Percentiles rank a stretch among this genome's conserved stretches.
Conservation (phyloP, 2,113 vertebrate genomes). For the Glaucomys volans region DNA sequence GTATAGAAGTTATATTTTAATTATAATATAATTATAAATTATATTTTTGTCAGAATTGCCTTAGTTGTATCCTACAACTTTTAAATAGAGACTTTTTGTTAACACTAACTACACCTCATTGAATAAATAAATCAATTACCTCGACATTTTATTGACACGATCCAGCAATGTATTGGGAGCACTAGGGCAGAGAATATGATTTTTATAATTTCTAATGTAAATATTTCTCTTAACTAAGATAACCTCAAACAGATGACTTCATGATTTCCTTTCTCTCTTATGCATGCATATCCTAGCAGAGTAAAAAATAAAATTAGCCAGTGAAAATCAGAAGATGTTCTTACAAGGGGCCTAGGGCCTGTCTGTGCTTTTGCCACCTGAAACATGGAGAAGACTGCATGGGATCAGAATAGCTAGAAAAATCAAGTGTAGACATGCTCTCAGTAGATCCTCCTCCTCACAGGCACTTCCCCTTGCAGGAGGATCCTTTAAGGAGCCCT, state of each 20-base stretch:
- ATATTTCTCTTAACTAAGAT: neutral
- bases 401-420: neutral
- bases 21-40: neutral
- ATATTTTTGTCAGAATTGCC: neutral
- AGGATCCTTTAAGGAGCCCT: neutral
- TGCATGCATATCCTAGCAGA: neutral
- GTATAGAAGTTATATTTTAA: too few species aligned
- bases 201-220: neutral
- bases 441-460: neutral
- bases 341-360: neutral
- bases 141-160: constrained; percentile 13
- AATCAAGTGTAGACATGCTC: neutral
- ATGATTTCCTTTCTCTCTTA: neutral
- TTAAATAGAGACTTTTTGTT: neutral
- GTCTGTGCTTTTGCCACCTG: neutral
- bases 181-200: neutral
- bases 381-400: neutral
- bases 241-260: neutral
- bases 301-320: constrained; percentile 24
- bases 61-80: neutral
- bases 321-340: neutral
- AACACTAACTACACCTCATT: neutral
- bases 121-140: neutral
- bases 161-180: neutral
- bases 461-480: neutral